Conservation (phyloP, 1,140 invertebrate species). For the Linepithema humile region DNA sequence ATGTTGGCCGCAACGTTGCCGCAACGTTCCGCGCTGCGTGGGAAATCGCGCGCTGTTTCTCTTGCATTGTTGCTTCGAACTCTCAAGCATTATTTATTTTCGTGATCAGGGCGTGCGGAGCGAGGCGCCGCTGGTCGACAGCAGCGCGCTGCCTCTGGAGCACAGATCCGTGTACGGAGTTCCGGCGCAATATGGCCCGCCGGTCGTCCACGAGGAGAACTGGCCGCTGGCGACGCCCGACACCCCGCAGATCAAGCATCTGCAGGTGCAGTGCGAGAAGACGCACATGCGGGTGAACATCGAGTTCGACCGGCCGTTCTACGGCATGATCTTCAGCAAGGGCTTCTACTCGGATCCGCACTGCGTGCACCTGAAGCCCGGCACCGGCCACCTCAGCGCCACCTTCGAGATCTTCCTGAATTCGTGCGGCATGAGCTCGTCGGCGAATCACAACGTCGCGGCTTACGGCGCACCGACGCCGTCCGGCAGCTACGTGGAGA, state of each 20-base stretch:
- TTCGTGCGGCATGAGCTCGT: slow-evolving; percentile 95
- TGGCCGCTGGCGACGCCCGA: slow-evolving; percentile 94
- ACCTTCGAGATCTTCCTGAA: slow-evolving; percentile 97
- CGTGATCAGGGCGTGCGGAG: slow-evolving; percentile 88
- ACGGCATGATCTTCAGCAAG: slow-evolving; percentile 98
- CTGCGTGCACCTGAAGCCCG: slow-evolving; percentile 95
- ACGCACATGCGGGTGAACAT: slow-evolving; percentile 97
- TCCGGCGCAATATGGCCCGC: slow-evolving; percentile 87
- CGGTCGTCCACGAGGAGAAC: slow-evolving; percentile 88
- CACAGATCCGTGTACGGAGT: slow-evolving; percentile 91
- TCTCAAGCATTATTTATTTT: not conserved
- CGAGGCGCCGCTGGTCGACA: slow-evolving; percentile 90
- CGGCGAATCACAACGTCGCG: slow-evolving; percentile 93
- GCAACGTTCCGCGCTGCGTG: too few relatives aligned
- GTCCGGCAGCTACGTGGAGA: slow-evolving; percentile 96
- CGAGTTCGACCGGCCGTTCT: slow-evolving; percentile 97
- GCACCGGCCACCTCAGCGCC: slow-evolving; percentile 94
- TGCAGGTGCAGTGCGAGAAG: slow-evolving; percentile 98
- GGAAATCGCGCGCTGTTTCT: not conserved
- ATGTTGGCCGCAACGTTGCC: too few relatives aligned
- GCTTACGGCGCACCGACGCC: slow-evolving; percentile 92
- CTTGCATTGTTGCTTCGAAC: not conserved
- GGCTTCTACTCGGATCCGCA: slow-evolving; percentile 95
- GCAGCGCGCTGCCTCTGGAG: slow-evolving; percentile 91
- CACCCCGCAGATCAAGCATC: slow-evolving; percentile 95